Evolutionary conservation across 2,113 vertebrate genomes (phyloP).

Genomic region (Guaruba guarouba): DNA sequence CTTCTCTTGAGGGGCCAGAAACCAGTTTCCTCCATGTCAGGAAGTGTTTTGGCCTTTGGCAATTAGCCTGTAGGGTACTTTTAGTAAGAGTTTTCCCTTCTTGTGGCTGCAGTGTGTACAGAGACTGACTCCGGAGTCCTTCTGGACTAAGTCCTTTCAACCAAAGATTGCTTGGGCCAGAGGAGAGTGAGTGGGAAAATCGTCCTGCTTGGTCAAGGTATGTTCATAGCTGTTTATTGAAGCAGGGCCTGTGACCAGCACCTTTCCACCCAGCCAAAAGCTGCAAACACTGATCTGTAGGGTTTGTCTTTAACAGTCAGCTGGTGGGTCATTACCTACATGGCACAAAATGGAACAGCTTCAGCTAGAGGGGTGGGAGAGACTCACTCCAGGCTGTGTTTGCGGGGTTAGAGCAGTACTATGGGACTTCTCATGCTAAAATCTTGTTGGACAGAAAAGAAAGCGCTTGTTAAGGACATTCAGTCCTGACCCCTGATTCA

Average conservation of each 20-base stretch:
- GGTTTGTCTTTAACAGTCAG: not conserved
- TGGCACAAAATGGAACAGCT: not conserved
- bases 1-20: not conserved
- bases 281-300: not conserved
- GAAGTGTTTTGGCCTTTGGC: not conserved
- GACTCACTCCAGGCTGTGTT: not conserved
- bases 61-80: not conserved
- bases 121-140: not conserved
- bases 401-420: not conserved
- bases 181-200: not conserved
- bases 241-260: not conserved
- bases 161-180: not conserved
- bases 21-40: fast-evolving
- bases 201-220: not conserved
- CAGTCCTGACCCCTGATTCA: not conserved
- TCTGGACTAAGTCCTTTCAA: not conserved
- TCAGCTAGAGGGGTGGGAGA: not conserved
- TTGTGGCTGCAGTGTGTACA: not conserved
- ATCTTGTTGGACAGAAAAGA: not conserved
- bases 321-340: not conserved
- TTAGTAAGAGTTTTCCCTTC: not conserved
- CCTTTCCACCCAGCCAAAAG: not conserved
- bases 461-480: not conserved
- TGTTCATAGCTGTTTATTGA: not conserved
- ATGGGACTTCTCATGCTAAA: not conserved